Conservation (phyloP, 1,140 invertebrate genomes). For the Wiebesia pumilae region DNA sequence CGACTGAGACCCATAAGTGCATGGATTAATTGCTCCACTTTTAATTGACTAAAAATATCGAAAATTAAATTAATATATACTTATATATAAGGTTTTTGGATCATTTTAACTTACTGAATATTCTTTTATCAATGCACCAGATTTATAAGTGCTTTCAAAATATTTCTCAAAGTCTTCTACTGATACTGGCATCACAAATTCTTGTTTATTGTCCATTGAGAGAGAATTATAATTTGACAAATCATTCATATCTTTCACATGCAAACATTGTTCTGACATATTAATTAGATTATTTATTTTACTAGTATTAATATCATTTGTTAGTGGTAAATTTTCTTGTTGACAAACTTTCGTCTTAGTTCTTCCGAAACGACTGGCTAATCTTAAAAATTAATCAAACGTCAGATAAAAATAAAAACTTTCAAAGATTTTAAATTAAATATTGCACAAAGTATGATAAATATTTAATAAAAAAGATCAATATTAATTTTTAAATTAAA, state of each 20-base stretch:
- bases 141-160: slow-evolving; percentile 56
- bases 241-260: slow-evolving; percentile 9
- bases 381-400: not conserved
- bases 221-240: slow-evolving; percentile 7
- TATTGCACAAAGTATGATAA: no score
- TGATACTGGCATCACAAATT: slow-evolving; percentile 48
- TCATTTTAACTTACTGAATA: slow-evolving; percentile 56
- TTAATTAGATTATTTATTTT: slow-evolving; percentile 13
- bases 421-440: no score
- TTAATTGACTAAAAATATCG: slow-evolving; percentile 54
- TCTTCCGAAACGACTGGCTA: slow-evolving; percentile 13
- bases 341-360: slow-evolving; percentile 19
- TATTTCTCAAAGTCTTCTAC: slow-evolving; percentile 62
- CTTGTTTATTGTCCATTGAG: slow-evolving; percentile 15
- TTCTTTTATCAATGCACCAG: slow-evolving; percentile 57
- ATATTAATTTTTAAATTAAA: no score
- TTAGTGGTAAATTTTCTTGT: slow-evolving; percentile 48
- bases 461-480: no score
- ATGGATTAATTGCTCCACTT: slow-evolving; percentile 61
- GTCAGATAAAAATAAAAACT: no score
- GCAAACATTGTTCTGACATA: not conserved
- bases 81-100: not conserved
- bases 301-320: slow-evolving; percentile 12
- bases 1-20: slow-evolving; percentile 58
- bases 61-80: not conserved